A percentile compares a stretch with the other conserved stretches of the same genome.
Conservation (phyloP, 2,113 vertebrate species). For the Lucifuga dentata region DNA sequence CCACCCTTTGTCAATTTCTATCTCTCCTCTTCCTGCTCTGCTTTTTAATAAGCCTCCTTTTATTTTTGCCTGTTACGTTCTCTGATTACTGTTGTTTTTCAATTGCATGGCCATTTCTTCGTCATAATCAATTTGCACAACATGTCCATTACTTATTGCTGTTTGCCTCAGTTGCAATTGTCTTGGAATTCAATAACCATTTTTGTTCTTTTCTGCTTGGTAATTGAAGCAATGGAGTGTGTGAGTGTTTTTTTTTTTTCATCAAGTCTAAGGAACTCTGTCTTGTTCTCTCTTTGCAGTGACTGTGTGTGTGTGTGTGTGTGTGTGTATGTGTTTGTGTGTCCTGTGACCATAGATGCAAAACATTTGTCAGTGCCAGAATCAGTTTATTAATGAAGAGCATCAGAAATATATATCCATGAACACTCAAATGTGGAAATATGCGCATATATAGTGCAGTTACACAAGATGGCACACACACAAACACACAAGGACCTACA, state of each 20-base stretch:
- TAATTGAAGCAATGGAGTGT: constrained; percentile 69
- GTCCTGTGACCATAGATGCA: background rate
- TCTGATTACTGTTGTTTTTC: constrained; percentile 69
- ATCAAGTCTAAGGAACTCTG: constrained; percentile 35
- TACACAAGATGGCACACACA: constrained; percentile 23
- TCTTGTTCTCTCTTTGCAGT: background rate
- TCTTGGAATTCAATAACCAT: constrained; percentile 71
- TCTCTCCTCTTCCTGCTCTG: background rate
- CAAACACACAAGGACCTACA: constrained; percentile 16
- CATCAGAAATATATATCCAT: no score
- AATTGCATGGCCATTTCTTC: constrained; percentile 67
- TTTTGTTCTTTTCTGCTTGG: constrained; percentile 56
- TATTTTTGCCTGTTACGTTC: constrained; percentile 42
- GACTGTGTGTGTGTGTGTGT: constrained; percentile 21
- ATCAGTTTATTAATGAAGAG: no score
- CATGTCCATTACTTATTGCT: constrained; percentile 66
- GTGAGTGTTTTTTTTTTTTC: constrained; percentile 49
- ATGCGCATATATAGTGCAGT: no score
- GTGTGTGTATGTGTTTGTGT: constrained; percentile 15
- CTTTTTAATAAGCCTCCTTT: constrained; percentile 42
- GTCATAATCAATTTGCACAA: constrained; percentile 71
- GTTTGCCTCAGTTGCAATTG: constrained; percentile 61
- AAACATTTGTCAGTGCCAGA: no score
- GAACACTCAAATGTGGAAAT: no score
- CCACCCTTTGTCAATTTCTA: background rate